Percentiles rank a stretch among this genome's conserved stretches.
Conservation (phyloP, 2,113 vertebrate species). For the Porphyrio hochstetteri region DNA sequence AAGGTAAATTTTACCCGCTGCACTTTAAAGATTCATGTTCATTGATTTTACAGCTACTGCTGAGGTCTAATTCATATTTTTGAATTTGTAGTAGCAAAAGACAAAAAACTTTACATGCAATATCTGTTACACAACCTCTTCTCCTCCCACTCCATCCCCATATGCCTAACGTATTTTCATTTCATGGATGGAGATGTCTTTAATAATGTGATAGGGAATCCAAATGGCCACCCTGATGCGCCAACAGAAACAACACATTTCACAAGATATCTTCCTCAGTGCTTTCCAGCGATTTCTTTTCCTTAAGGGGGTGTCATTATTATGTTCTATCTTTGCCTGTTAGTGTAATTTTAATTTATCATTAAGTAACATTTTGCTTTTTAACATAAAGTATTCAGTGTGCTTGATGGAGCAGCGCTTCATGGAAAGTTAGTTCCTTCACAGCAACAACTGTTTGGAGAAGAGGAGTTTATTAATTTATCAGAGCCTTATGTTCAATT, state of each 20-base stretch:
- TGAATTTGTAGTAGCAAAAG: neutral
- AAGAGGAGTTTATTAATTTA: slow-evolving; percentile 87
- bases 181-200: slow-evolving; percentile 69
- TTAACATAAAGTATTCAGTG: slow-evolving; percentile 84
- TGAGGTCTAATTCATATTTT: slow-evolving; percentile 68
- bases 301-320: slow-evolving; percentile 75
- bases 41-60: slow-evolving; percentile 42
- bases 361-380: slow-evolving; percentile 81
- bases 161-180: slow-evolving; percentile 54
- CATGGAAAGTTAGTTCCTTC: slow-evolving; percentile 79
- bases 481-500: slow-evolving; percentile 87
- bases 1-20: neutral
- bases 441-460: slow-evolving; percentile 83
- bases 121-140: slow-evolving; percentile 34
- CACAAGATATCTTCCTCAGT: slow-evolving; percentile 68
- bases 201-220: slow-evolving; percentile 72
- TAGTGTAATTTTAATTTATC: slow-evolving; percentile 82
- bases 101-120: slow-evolving; percentile 53
- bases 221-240: slow-evolving; percentile 63
- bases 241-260: slow-evolving; percentile 73
- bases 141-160: neutral
- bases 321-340: slow-evolving; percentile 73
- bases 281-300: slow-evolving; percentile 73
- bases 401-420: slow-evolving; percentile 80
- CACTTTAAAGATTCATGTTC: slow-evolving; percentile 27